phyloP scores from a whole-genome alignment of 2,113 vertebrate species.

The Perca schrenkii region DNA sequence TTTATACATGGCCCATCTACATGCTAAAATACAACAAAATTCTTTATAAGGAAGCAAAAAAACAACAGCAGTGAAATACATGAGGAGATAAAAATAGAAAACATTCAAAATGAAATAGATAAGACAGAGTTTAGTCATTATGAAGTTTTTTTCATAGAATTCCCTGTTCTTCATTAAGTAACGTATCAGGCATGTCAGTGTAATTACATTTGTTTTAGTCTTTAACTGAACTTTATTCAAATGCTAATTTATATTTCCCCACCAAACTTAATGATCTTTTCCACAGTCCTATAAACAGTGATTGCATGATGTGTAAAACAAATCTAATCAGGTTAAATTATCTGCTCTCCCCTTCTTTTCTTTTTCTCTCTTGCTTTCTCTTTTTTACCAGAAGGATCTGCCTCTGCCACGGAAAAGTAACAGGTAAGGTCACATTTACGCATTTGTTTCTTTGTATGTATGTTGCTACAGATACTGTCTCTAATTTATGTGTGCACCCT shows the following conservation, averaged over 20 bases:
- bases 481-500: not conserved
- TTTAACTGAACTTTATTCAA: conserved; percentile 6
- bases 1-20: not conserved
- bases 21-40: not conserved
- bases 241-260: conserved; percentile 6
- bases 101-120: not conserved
- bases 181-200: conserved; percentile 9
- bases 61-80: not conserved
- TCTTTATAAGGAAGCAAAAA: not conserved
- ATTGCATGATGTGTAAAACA: conserved; percentile 5
- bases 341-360: conserved; percentile 2
- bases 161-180: not conserved
- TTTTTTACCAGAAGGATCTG: conserved; percentile 79
- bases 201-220: conserved; percentile 19
- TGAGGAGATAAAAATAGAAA: not conserved
- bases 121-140: not conserved
- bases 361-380: conserved; percentile 21
- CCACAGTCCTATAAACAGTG: not conserved
- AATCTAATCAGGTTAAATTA: conserved; percentile 27
- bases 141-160: not conserved
- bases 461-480: not conserved
- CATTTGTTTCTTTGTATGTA: not conserved
- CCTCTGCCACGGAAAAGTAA: conserved; percentile 81
- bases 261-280: not conserved
- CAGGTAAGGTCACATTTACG: conserved; percentile 63